A percentile compares a stretch with the other conserved stretches of the same genome.
Evolutionary conservation across 2,888 invertebrate species (phyloP).

Genomic region (Escarpia spicata): DNA sequence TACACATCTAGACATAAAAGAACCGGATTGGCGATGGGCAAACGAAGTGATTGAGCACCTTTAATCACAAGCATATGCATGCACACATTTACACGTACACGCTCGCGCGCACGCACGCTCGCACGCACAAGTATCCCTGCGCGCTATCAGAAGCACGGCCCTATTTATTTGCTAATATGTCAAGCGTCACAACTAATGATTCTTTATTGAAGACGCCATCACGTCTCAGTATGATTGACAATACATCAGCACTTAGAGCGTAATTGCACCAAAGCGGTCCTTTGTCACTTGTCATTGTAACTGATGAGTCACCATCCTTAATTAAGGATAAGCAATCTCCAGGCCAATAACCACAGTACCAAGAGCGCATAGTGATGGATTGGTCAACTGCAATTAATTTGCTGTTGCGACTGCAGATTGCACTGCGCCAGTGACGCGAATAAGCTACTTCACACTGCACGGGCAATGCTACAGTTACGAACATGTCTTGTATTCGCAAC

Average conservation of each 20-base stretch:
- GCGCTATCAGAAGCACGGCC: neutral
- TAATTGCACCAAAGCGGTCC: neutral
- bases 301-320: neutral
- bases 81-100: neutral
- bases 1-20: no score
- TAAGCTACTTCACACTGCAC: no score
- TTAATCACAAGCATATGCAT: no score
- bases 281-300: neutral
- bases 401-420: neutral
- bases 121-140: neutral
- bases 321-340: neutral
- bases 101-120: neutral
- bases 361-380: neutral
- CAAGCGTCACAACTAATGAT: neutral
- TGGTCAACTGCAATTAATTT: neutral
- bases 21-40: no score
- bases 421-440: neutral
- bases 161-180: neutral
- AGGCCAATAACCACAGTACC: no score
- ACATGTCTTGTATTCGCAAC: no score
- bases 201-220: neutral
- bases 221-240: neutral
- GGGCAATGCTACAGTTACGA: no score
- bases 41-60: no score
- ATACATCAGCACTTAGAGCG: neutral